Percentiles rank a stretch among this genome's conserved stretches.
Conservation (phyloP, 2,113 vertebrate species). For the Cyanoramphus novaezelandiae region DNA sequence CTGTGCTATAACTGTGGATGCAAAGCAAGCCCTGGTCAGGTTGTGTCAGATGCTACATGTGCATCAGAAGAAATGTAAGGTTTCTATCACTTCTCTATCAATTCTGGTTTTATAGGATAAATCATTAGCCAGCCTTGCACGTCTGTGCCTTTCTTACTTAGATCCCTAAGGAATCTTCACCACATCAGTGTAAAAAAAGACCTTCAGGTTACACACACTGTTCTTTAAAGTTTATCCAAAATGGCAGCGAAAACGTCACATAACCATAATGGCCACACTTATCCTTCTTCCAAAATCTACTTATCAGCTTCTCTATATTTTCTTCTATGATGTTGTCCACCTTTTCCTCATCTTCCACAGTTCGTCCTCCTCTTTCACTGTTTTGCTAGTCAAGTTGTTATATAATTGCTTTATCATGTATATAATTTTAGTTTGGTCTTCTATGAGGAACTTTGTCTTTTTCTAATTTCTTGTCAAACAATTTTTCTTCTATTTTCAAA, state of each 20-base stretch:
- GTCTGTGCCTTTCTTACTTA: background rate
- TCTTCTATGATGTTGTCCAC: background rate
- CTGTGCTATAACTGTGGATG: background rate
- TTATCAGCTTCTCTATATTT: background rate
- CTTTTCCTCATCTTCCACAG: background rate
- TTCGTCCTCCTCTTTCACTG: background rate
- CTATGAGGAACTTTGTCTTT: background rate
- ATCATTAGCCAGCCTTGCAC: background rate
- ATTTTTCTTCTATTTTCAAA: background rate
- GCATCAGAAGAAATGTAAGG: background rate
- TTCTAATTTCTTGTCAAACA: background rate
- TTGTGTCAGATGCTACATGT: background rate
- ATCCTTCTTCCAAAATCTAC: background rate
- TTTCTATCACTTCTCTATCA: background rate
- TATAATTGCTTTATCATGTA: background rate
- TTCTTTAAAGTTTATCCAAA: background rate
- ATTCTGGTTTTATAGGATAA: background rate
- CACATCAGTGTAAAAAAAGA: background rate
- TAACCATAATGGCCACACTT: background rate
- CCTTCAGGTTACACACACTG: fast-evolving
- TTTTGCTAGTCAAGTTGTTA: background rate
- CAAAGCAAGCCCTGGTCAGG: background rate
- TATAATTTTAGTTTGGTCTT: background rate
- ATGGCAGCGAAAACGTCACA: background rate
- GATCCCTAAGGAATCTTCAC: background rate